phyloP scores from a whole-genome alignment of 1,140 invertebrate species.

The Aphelinus atriplicis region DNA sequence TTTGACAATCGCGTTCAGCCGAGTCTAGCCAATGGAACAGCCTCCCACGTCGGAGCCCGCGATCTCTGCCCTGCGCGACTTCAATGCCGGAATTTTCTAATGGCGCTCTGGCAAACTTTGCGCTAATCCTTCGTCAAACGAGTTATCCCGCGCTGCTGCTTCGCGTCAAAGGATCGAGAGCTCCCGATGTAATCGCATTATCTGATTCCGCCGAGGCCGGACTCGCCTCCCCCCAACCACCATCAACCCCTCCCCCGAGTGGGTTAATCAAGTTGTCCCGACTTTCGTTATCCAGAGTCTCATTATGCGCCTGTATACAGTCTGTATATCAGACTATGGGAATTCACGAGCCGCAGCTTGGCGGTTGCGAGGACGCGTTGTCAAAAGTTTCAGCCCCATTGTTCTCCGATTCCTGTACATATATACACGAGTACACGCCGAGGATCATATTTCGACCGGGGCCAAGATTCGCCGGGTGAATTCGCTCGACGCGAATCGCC shows the following conservation, averaged over 20 bases:
- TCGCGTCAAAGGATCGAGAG: conserved; percentile 23
- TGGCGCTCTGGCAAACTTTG: conserved; percentile 8
- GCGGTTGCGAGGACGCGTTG: background rate
- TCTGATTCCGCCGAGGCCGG: conserved; percentile 20
- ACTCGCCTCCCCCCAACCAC: background rate
- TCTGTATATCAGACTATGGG: background rate
- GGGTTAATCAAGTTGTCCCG: conserved; percentile 30
- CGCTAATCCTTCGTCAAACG: conserved; percentile 25
- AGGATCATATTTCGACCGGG: no score
- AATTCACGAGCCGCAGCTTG: background rate
- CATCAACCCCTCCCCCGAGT: background rate
- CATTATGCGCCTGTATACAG: conserved; percentile 17
- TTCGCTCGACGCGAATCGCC: background rate
- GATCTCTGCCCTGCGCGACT: background rate
- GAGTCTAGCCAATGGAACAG: no score
- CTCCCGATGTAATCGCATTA: conserved; percentile 31
- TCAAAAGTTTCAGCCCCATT: background rate
- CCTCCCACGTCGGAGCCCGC: no score
- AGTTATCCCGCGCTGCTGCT: conserved; percentile 20
- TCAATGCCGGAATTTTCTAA: conserved; percentile 13
- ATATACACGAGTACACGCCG: no score
- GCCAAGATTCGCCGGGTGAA: background rate
- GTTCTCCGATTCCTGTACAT: no score
- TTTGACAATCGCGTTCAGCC: background rate
- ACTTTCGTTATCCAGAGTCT: conserved; percentile 13